Percentiles rank a stretch among this genome's conserved stretches.
Conservation (phyloP, 2,888 invertebrate species). For the Hypomecis punctinalis region DNA sequence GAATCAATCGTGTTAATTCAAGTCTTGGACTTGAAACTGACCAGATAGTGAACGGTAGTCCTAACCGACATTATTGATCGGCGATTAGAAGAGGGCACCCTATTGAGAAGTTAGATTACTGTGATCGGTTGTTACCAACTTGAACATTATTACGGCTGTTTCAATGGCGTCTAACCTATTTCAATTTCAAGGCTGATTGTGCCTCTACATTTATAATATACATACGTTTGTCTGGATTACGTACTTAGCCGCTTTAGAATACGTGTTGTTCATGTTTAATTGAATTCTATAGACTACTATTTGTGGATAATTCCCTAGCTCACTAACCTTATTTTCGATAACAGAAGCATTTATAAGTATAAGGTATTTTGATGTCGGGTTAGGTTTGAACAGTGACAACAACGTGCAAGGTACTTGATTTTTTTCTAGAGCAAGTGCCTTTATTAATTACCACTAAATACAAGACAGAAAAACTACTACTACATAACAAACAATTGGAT, state of each 20-base stretch:
- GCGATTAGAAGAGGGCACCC: conserved; percentile 43
- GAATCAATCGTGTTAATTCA: too few relatives aligned
- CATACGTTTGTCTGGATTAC: background rate
- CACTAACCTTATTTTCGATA: too few relatives aligned
- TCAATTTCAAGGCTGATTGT: conserved; percentile 7
- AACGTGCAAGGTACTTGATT: too few relatives aligned
- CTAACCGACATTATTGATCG: conserved; percentile 34
- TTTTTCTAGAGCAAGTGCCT: too few relatives aligned
- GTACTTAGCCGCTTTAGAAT: background rate
- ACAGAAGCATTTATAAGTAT: too few relatives aligned
- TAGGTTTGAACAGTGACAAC: too few relatives aligned
- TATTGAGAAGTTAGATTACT: conserved; percentile 45
- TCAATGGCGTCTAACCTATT: conserved; percentile 15
- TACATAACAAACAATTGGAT: too few relatives aligned
- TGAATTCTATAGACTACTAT: background rate
- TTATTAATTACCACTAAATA: too few relatives aligned
- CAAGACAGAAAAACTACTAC: too few relatives aligned
- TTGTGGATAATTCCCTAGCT: too few relatives aligned
- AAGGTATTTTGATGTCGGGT: too few relatives aligned
- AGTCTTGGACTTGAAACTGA: conserved; percentile 1
- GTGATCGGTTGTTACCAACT: conserved; percentile 37
- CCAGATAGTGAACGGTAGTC: background rate
- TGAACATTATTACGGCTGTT: conserved; percentile 14
- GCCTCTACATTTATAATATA: background rate
- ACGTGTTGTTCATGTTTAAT: background rate